Conservation (phyloP, 30 jellyfish, hydroid and myxozoan genomes). For the Hydra vulgaris region DNA sequence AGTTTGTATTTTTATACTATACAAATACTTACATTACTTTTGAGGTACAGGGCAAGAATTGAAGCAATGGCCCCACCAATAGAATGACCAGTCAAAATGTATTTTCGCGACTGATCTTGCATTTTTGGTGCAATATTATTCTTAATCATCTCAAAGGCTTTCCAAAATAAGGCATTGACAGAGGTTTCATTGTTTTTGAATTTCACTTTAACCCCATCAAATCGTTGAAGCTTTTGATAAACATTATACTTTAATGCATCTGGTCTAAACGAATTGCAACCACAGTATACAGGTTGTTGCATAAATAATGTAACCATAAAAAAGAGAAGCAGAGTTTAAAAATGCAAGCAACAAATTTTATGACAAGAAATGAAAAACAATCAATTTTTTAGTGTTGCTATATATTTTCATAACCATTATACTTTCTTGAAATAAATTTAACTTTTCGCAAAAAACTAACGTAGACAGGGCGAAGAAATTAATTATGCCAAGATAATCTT, state of each 20-base stretch:
- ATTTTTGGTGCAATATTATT: not conserved
- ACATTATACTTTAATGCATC: not conserved
- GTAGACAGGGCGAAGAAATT: too few relatives aligned
- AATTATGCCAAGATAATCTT: too few relatives aligned
- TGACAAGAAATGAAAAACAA: too few relatives aligned
- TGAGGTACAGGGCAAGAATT: not conserved
- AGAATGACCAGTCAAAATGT: conserved; percentile 13
- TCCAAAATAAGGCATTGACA: not conserved
- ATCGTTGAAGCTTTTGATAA: not conserved
- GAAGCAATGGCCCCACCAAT: conserved; percentile 21
- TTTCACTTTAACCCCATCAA: not conserved
- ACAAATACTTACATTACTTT: not conserved
- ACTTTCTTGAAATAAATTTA: too few relatives aligned
- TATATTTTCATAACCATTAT: too few relatives aligned
- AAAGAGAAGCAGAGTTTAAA: too few relatives aligned
- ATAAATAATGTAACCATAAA: too few relatives aligned
- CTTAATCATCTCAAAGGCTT: not conserved
- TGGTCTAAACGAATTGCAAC: conserved; percentile 3
- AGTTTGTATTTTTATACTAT: too few relatives aligned
- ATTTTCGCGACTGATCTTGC: conserved; percentile 7
- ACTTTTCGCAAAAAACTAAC: too few relatives aligned
- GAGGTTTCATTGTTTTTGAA: conserved; percentile 2
- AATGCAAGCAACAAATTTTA: too few relatives aligned
- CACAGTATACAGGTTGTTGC: not conserved
- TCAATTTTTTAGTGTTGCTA: too few relatives aligned